These are phyloP conservation scores for Corvus hawaiiensis DNA, from an alignment of 2,113 vertebrate genomes.

Conservation along the genomic window DNA sequence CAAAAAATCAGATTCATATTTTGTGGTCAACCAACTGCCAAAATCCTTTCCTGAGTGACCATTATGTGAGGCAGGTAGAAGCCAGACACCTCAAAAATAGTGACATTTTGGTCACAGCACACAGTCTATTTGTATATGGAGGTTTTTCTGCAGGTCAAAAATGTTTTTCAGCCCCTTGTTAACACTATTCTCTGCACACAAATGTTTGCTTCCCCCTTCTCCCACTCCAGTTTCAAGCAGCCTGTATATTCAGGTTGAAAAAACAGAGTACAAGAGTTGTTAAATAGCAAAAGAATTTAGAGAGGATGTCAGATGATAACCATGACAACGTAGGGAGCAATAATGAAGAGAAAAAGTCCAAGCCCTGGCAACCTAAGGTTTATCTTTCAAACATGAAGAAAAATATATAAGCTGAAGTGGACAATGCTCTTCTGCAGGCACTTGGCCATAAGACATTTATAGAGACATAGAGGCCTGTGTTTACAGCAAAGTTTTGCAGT, in stretches of 20 bases:
- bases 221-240: slow-evolving; percentile 8
- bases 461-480: neutral
- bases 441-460: neutral
- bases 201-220: neutral
- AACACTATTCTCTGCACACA: neutral
- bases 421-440: neutral
- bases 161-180: neutral
- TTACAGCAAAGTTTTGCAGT: neutral
- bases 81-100: slow-evolving; percentile 47
- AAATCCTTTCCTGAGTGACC: slow-evolving; percentile 23
- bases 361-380: slow-evolving; percentile 14
- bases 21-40: neutral
- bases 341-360: slow-evolving; percentile 14
- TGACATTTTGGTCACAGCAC: neutral
- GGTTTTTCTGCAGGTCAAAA: neutral
- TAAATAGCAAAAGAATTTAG: slow-evolving; percentile 55
- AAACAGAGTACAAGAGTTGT: slow-evolving; percentile 12
- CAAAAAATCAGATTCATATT: neutral
- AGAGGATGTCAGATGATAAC: slow-evolving; percentile 60
- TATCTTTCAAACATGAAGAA: neutral
- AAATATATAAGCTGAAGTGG: neutral
- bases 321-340: slow-evolving; percentile 63
- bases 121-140: slow-evolving; percentile 17
- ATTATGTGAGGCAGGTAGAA: slow-evolving; percentile 46
- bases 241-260: slow-evolving; percentile 41